phyloP scores from a whole-genome alignment of 2,888 invertebrate genomes.

The Cynaeus angustus region DNA sequence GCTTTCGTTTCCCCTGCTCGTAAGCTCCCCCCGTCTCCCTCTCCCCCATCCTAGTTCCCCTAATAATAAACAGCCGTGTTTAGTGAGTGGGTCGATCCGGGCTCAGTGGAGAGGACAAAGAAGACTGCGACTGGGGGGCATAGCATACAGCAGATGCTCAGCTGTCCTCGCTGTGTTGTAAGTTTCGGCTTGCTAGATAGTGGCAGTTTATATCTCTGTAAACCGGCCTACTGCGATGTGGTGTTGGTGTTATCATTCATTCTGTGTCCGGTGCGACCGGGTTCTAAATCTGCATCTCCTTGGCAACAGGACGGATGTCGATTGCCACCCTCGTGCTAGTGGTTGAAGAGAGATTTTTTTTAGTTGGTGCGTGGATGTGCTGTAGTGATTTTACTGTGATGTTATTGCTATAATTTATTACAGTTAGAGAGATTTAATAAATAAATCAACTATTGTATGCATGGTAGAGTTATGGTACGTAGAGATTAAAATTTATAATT shows the following conservation, averaged over 20 bases:
- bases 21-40: conserved; percentile 16
- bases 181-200: conserved; percentile 50
- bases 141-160: conserved; percentile 60
- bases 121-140: conserved; percentile 52
- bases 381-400: conserved; percentile 14
- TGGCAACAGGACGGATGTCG: conserved; percentile 51
- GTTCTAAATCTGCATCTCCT: conserved; percentile 52
- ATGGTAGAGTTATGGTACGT: background rate
- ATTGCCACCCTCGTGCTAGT: conserved; percentile 25
- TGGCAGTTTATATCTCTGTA: conserved; percentile 52
- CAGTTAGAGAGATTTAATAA: background rate
- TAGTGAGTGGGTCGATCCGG: conserved; percentile 56
- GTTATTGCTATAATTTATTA: conserved; percentile 1
- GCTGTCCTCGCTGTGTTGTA: conserved; percentile 56
- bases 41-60: conserved; percentile 50
- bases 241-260: conserved; percentile 42
- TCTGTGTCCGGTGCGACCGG: conserved; percentile 39
- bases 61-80: conserved; percentile 57
- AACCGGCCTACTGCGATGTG: conserved; percentile 34
- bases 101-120: conserved; percentile 57
- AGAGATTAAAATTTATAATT: background rate
- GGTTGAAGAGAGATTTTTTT: conserved; percentile 12
- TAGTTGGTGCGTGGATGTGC: background rate
- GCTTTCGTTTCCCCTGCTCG: conserved; percentile 31
- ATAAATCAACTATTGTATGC: conserved; percentile 3